Conservation (phyloP, 1,140 invertebrate species). For the Stenopsyche tienmushanensis region DNA sequence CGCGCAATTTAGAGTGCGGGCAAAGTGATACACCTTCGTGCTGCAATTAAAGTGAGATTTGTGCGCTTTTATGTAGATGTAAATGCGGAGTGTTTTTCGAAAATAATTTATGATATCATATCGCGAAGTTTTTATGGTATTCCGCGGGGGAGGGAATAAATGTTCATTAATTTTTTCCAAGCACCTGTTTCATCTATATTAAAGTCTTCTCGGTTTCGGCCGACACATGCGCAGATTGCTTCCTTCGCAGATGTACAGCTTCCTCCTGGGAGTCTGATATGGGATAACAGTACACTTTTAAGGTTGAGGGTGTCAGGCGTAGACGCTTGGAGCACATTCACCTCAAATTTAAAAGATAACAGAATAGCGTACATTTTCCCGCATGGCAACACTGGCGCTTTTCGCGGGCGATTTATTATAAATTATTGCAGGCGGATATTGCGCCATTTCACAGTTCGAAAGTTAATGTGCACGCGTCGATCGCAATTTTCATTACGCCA, state of each 20-base stretch:
- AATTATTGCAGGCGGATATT: not conserved
- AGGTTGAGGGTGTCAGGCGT: not conserved
- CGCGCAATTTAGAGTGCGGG: not conserved
- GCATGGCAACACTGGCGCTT: not conserved
- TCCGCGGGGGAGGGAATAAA: too few relatives aligned
- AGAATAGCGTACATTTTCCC: too few relatives aligned
- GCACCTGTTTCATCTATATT: not conserved
- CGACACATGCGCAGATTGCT: slow-evolving; percentile 21
- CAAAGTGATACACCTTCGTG: not conserved
- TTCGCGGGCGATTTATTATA: not conserved
- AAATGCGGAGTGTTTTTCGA: too few relatives aligned
- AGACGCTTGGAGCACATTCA: not conserved
- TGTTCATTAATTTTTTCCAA: not conserved
- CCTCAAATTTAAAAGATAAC: not conserved
- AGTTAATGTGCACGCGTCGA: too few relatives aligned
- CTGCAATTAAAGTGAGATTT: not conserved
- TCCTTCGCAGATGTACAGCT: slow-evolving; percentile 15
- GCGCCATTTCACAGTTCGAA: not conserved
- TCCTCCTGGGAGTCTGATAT: slow-evolving; percentile 23
- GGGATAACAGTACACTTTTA: slow-evolving; percentile 27
- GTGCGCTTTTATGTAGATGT: not conserved
- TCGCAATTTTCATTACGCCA: too few relatives aligned
- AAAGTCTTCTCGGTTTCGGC: not conserved
- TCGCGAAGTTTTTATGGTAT: too few relatives aligned
- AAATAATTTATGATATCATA: not conserved